Base-by-base conservation (phyloP, 2,888 invertebrate species). In the Phania funesta region DNA sequence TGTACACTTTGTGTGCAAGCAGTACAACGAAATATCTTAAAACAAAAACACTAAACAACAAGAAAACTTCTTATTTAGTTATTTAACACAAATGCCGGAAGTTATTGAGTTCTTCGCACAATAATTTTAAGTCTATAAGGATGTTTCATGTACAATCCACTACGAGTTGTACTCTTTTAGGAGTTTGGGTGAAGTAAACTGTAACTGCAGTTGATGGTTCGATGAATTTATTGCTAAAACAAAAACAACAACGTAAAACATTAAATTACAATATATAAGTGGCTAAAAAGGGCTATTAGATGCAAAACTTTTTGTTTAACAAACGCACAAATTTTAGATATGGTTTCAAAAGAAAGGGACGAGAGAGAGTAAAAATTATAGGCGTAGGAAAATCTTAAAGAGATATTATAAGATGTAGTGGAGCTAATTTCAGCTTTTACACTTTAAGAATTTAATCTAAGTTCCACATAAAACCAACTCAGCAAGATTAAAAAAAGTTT, bases 151-250 rank as follows among this genome's bases (percentile, higher is more conserved):
- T 60, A 68, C 41, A 38, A 50, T 62, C 54, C 11, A 54, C 67
- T 54, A 38, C 18, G 29, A 52, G 54, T 44, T 60, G 13, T 67
- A 50, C 38, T 52, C 18, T 58, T 60, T 29, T 44, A 18, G 26
- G 46, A 60, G 58, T 71, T 65, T 76, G 70, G 56, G 58, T 22
- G 22, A 32, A 62, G 62, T 16, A 20, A 35, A 44, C 41, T 46
- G 56, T 54, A 54, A 65, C 83, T 85, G 85, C 84, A 85, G 81
- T 83, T 84, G 84, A 86, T 85, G 87, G 89, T 88, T 89, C 88
- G 88, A 89, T 88, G 87, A 89, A 88, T 89, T 88, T 88, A 88
- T 88, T 89, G 86, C 89, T 87, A 86, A 80, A 74, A 75, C 67
- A 60, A 71, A 67, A 67, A 44, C 26, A 82, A 84, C 60, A 64